Percentiles rank a stretch among this genome's conserved stretches.
phyloP scores from a whole-genome alignment of 2,797 vertebrate species.

The Iguana delicatissima region DNA sequence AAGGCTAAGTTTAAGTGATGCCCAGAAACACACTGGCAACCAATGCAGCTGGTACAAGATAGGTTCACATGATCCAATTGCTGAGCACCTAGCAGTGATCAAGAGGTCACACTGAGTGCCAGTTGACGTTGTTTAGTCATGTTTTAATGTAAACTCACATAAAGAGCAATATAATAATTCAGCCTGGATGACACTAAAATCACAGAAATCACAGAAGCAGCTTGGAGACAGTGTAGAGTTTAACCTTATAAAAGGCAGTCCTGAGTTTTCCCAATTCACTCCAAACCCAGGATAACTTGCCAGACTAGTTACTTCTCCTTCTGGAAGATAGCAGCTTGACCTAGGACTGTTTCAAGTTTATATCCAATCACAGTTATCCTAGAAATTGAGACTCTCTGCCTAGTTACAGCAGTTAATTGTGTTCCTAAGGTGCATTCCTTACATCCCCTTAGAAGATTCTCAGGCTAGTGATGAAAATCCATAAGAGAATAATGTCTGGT shows the following conservation, averaged over 20 bases:
- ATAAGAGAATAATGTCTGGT: not conserved
- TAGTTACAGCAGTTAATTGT: not conserved
- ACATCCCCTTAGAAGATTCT: not conserved
- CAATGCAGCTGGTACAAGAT: not conserved
- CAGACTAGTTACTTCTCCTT: not conserved
- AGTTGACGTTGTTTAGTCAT: not conserved
- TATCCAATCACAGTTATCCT: not conserved
- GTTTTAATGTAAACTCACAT: not conserved
- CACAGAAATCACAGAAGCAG: not conserved
- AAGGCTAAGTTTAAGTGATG: no score
- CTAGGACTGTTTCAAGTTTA: not conserved
- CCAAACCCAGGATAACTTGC: not conserved
- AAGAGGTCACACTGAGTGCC: not conserved
- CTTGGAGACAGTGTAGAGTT: not conserved
- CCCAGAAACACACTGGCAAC: no score
- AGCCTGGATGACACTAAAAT: not conserved
- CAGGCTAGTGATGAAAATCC: not conserved
- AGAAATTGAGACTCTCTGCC: not conserved
- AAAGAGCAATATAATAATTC: not conserved
- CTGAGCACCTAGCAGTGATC: not conserved
- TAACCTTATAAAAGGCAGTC: not conserved
- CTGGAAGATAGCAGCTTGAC: not conserved
- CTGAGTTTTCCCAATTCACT: not conserved
- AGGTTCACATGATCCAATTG: not conserved
- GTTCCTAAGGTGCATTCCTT: not conserved